phyloP scores from a whole-genome alignment of 1,140 invertebrate genomes.

The Harpegnathos saltator region DNA sequence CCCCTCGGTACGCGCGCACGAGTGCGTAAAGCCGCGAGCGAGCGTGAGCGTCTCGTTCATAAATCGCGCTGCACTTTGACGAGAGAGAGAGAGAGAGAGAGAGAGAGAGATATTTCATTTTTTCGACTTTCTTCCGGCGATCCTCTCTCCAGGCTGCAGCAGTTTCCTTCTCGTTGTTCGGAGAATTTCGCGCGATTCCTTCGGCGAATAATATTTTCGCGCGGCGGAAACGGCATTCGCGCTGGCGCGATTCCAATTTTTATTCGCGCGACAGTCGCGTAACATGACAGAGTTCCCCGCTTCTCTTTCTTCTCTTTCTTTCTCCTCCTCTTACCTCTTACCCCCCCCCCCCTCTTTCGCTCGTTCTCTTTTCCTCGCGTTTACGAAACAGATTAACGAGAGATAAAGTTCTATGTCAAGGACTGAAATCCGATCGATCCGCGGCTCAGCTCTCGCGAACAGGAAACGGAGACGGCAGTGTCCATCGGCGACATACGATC shows the following conservation, averaged over 20 bases:
- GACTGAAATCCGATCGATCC: slow-evolving; percentile 49
- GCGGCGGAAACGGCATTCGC: not conserved
- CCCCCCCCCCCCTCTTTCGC: too few relatives aligned
- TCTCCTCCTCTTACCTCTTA: not conserved
- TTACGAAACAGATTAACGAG: slow-evolving; percentile 6
- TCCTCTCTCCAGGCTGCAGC: not conserved
- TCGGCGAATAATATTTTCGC: slow-evolving; percentile 32
- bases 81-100: not conserved
- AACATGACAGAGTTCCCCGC: not conserved
- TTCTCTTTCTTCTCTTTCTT: not conserved
- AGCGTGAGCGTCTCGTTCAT: not conserved
- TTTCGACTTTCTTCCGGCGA: too few relatives aligned
- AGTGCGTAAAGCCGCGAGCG: not conserved
- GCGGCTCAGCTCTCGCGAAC: not conserved
- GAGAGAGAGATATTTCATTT: too few relatives aligned
- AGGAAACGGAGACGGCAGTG: slow-evolving; percentile 13
- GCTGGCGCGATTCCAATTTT: slow-evolving; percentile 28
- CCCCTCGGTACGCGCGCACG: not conserved
- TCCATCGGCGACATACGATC: slow-evolving; percentile 40
- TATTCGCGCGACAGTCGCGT: not conserved
- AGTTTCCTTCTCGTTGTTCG: not conserved
- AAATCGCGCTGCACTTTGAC: not conserved
- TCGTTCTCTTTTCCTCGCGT: not conserved
- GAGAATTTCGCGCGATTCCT: slow-evolving; percentile 23
- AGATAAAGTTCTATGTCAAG: slow-evolving; percentile 47